phyloP scores from a whole-genome alignment of 2,113 vertebrate genomes.

The Sinosuthora webbiana region DNA sequence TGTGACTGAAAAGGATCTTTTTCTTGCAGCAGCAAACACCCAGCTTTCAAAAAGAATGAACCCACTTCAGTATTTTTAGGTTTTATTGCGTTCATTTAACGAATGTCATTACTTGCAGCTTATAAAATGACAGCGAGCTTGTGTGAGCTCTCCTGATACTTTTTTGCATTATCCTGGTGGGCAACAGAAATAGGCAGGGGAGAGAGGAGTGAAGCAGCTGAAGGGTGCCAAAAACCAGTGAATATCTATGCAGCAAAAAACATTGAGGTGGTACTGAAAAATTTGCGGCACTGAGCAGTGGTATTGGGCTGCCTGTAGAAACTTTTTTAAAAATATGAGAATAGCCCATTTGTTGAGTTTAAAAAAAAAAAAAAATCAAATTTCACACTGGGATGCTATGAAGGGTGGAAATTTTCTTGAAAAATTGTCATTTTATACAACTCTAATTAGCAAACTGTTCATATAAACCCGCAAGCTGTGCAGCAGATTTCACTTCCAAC shows the following conservation, averaged over 20 bases:
- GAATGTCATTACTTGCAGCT: conserved; percentile 32
- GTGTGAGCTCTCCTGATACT: conserved; percentile 21
- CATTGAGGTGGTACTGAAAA: neutral
- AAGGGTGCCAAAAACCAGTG: neutral
- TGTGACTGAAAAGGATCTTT: conserved; percentile 11
- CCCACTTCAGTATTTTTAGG: neutral
- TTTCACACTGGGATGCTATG: conserved; percentile 48
- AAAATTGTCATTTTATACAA: conserved; percentile 66
- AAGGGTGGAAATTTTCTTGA: conserved; percentile 64
- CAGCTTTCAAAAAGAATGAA: conserved; percentile 26
- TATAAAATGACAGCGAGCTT: conserved; percentile 25
- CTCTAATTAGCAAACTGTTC: conserved; percentile 70
- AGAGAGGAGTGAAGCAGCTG: conserved; percentile 33
- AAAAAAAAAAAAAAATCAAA: conserved; percentile 30
- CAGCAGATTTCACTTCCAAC: conserved; percentile 67
- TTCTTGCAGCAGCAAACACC: conserved; percentile 28
- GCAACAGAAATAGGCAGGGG: conserved; percentile 38
- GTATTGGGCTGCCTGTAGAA: neutral
- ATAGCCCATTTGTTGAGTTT: conserved; percentile 36
- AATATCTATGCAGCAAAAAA: conserved; percentile 27
- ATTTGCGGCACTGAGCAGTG: neutral
- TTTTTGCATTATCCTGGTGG: conserved; percentile 45
- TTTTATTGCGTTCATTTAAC: conserved; percentile 35
- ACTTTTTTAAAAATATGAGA: conserved; percentile 26
- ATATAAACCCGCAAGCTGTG: conserved; percentile 66